A percentile compares a stretch with the other conserved stretches of the same genome.
Evolutionary conservation across 2,113 vertebrate species (phyloP).

Genomic region (Chionis minor): DNA sequence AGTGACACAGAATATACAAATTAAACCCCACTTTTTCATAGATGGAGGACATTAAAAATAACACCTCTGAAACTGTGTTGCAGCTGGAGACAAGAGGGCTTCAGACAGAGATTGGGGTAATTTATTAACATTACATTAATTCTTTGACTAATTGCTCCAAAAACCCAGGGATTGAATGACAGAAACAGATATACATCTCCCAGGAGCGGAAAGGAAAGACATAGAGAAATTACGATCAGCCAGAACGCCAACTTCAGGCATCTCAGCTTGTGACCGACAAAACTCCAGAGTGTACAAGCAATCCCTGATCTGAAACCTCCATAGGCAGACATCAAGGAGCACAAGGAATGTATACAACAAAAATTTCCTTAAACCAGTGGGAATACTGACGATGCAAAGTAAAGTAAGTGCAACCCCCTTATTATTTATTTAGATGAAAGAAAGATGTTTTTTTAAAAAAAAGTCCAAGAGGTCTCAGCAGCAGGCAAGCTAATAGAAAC

Average conservation of each 20-base stretch:
- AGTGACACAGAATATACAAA: background rate
- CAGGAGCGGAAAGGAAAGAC: background rate
- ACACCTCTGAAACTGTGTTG: background rate
- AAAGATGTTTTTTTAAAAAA: background rate
- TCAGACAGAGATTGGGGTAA: background rate
- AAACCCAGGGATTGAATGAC: constrained; percentile 21
- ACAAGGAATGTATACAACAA: background rate
- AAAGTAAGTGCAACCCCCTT: background rate
- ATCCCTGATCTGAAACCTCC: background rate
- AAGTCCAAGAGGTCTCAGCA: background rate
- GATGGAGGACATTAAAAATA: background rate
- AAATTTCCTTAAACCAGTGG: background rate
- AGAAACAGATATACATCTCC: constrained; percentile 53
- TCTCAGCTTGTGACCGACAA: constrained; percentile 37
- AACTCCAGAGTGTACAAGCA: background rate
- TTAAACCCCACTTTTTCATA: background rate
- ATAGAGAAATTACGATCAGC: constrained; percentile 34
- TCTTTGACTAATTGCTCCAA: constrained; percentile 47
- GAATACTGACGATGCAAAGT: background rate
- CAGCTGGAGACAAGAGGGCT: background rate
- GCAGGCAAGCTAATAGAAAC: constrained; percentile 4
- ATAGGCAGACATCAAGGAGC: background rate
- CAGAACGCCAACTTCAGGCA: constrained; percentile 33
- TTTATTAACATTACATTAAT: constrained; percentile 40
- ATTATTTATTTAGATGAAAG: background rate